A percentile compares a stretch with the other conserved stretches of the same genome.
These are phyloP conservation scores for Biston betularia DNA, from an alignment of 2,888 invertebrate species.

Conservation along the genomic window DNA sequence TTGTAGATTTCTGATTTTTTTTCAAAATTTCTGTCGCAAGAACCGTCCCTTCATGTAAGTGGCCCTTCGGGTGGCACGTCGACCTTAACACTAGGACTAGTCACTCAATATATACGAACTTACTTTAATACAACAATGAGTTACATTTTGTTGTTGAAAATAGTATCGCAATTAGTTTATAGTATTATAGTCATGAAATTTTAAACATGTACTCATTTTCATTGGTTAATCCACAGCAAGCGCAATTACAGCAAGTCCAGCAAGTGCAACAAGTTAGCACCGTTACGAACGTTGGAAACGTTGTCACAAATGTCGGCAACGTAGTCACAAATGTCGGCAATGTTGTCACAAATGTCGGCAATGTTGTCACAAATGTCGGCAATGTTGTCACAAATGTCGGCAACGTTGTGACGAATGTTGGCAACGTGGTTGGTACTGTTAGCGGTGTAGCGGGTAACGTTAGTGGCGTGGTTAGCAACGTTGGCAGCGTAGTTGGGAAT, in stretches of 20 bases:
- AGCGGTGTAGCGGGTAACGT: constrained; percentile 45
- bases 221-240: constrained; percentile 81
- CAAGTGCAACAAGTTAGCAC: constrained; percentile 85
- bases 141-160: neutral
- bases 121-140: neutral
- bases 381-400: constrained; percentile 55
- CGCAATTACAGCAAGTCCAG: constrained; percentile 89
- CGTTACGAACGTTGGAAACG: constrained; percentile 38
- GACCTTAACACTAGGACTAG: too few species aligned
- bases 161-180: neutral
- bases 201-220: neutral
- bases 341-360: constrained; percentile 40
- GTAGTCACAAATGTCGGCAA: constrained; percentile 22
- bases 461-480: constrained; percentile 55
- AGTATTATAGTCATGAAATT: neutral
- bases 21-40: too few species aligned
- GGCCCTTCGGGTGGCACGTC: too few species aligned
- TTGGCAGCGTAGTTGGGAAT: constrained; percentile 56
- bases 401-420: constrained; percentile 49
- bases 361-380: constrained; percentile 44
- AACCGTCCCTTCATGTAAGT: too few species aligned
- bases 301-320: constrained; percentile 35
- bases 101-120: neutral
- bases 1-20: too few species aligned
- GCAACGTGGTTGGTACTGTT: constrained; percentile 49